A percentile compares a stretch with the other conserved stretches of the same genome.
Conservation (phyloP, 2,888 invertebrate species). For the Eremobia ochroleuca region DNA sequence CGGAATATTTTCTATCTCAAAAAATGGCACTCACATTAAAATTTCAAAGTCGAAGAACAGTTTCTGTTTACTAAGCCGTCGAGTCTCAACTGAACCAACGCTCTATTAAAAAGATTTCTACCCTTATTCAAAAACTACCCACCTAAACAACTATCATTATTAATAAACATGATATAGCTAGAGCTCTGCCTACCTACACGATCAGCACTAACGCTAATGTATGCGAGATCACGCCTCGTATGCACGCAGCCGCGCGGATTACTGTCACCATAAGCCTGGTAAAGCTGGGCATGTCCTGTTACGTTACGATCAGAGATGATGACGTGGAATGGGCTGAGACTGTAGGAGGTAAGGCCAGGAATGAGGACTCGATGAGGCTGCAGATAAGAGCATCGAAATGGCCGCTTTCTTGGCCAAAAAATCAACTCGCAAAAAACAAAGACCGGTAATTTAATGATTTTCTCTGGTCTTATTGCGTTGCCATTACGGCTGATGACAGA, state of each 20-base stretch:
- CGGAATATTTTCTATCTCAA: neutral
- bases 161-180: conserved; percentile 60
- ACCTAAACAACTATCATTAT: conserved; percentile 38
- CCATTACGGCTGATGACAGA: neutral
- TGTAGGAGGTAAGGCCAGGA: neutral
- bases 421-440: neutral
- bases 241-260: conserved; percentile 51
- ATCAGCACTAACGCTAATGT: conserved; percentile 66
- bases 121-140: conserved; percentile 11
- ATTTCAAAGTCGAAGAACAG: neutral
- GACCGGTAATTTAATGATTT: neutral
- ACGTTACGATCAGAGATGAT: neutral
- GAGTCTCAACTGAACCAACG: neutral
- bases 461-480: neutral
- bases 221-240: conserved; percentile 67
- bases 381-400: neutral
- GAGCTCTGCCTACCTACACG: conserved; percentile 42
- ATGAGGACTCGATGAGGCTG: neutral
- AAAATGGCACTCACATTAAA: neutral
- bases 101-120: neutral
- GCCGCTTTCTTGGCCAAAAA: neutral
- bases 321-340: neutral
- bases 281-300: conserved; percentile 38
- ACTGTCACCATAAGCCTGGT: conserved; percentile 43
- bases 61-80: neutral